Percentiles rank a stretch among this genome's conserved stretches.
These are phyloP conservation scores for Origma solitaria DNA, from an alignment of 2,113 vertebrate genomes.

Conservation along the genomic window DNA sequence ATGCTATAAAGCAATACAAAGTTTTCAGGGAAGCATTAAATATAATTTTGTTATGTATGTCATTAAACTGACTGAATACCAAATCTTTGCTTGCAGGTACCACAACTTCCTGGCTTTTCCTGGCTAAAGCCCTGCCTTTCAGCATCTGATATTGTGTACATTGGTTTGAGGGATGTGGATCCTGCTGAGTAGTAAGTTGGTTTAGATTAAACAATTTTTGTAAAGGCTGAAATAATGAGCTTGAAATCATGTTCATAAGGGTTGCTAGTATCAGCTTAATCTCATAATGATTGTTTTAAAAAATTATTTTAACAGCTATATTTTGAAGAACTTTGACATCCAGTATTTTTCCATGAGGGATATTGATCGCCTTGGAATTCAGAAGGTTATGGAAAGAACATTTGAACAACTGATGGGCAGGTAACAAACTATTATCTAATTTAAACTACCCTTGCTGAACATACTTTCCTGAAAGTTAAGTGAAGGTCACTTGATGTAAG, in stretches of 20 bases:
- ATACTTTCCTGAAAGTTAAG: neutral
- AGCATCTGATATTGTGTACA: slow-evolving; percentile 87
- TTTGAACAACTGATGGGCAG: slow-evolving; percentile 88
- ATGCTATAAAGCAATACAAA: neutral
- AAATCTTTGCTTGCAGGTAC: slow-evolving; percentile 75
- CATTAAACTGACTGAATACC: neutral
- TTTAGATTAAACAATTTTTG: neutral
- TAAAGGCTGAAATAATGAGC: neutral
- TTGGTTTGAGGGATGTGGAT: slow-evolving; percentile 92
- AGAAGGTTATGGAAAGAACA: slow-evolving; percentile 95
- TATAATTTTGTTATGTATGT: neutral
- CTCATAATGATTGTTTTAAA: neutral
- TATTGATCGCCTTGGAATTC: slow-evolving; percentile 92
- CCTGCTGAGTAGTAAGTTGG: slow-evolving; percentile 90
- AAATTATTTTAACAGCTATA: slow-evolving; percentile 73
- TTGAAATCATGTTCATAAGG: neutral
- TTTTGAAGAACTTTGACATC: slow-evolving; percentile 91
- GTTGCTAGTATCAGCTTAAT: neutral
- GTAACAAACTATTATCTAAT: slow-evolving; percentile 61
- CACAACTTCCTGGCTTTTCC: slow-evolving; percentile 89
- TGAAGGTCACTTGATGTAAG: neutral
- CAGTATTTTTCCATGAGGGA: slow-evolving; percentile 96
- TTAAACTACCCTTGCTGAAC: neutral
- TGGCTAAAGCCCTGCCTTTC: slow-evolving; percentile 92
- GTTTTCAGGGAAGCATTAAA: neutral